Conservation (phyloP, 2,113 vertebrate genomes). For the Nettapus auritus region DNA sequence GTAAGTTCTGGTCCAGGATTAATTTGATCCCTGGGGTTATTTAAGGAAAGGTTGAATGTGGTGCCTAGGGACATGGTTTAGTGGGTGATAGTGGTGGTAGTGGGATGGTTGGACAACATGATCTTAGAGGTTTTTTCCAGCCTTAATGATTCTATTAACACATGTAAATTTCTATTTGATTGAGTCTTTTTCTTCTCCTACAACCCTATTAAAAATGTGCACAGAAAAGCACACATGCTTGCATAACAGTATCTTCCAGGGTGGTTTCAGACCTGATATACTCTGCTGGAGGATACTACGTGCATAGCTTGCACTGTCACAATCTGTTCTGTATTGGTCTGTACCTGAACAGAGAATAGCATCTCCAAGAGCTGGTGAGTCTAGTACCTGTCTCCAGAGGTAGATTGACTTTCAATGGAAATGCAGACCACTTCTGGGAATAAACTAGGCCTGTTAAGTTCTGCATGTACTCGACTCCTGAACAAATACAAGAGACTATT, state of each 20-base stretch:
- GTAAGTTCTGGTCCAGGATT: not conserved
- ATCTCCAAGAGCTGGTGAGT: not conserved
- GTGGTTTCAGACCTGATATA: not conserved
- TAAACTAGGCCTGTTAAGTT: not conserved
- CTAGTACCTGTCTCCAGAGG: not conserved
- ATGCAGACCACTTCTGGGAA: not conserved
- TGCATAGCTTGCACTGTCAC: not conserved
- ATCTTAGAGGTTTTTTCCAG: no score
- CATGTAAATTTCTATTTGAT: not conserved
- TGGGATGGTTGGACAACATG: no score
- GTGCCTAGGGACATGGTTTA: no score
- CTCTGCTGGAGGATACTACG: not conserved
- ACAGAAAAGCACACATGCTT: not conserved
- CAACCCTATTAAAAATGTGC: not conserved
- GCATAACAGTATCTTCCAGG: not conserved
- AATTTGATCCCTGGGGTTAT: not conserved
- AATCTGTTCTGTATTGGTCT: not conserved
- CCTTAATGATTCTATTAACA: not conserved
- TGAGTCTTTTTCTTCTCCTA: not conserved
- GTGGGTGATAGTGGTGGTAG: no score
- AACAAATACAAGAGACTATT: not conserved
- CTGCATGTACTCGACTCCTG: not conserved
- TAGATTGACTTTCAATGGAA: not conserved
- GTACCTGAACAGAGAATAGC: not conserved
- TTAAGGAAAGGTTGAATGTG: no score